Evolutionary conservation across 2,113 vertebrate species (phyloP), one percentile per base, ranked within the genome.

Genomic region (Notiomystis cincta): DNA sequence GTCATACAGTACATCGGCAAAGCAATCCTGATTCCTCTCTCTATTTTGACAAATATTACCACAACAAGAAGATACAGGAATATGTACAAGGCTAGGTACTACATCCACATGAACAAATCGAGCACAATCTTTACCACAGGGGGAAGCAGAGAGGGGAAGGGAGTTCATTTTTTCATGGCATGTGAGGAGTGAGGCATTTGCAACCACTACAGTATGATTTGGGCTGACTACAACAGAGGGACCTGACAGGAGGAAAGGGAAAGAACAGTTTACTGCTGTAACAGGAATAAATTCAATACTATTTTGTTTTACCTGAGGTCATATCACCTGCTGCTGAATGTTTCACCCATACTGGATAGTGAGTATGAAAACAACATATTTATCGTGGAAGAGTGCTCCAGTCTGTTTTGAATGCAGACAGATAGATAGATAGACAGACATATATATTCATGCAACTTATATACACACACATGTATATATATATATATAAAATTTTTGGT

Each of bases 21-120:
- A 85, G 30, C 8, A 66, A 35, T 42, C 64, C 20, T 25, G 16
- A 65, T 56, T 10, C 7, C 19, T 16, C 35, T 30, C 15, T 15
- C 19, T 56, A 6, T 47, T 84, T 40, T 48, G 19, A 48, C 4
- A 5, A n/a, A 10, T 12, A n/a, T n/a, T 65, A 38, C 28, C 12
- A 40, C 0, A 0, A 47, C 23, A 22, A 64, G 28, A 25, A 6
- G 2, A 23, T 6, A n/a, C 3, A 47, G 30, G 28, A 47, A 6
- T n/a, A 20, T 30, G 6, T 24, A 13, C 8, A 67, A 47, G 28
- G 10, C 11, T 17, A 47, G 51, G 28, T 47, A 40, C 12, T 38
- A 24, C 42, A n/a, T 28, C 15, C 50, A n/a, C 28, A 13, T 13
- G 13, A 40, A 35, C 2, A 40, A 42, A 35, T 24, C 0, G 0